A percentile compares a stretch with the other conserved stretches of the same genome.
Evolutionary conservation across 1,140 invertebrate genomes (phyloP).

Genomic region (Drosophila sproati): DNA sequence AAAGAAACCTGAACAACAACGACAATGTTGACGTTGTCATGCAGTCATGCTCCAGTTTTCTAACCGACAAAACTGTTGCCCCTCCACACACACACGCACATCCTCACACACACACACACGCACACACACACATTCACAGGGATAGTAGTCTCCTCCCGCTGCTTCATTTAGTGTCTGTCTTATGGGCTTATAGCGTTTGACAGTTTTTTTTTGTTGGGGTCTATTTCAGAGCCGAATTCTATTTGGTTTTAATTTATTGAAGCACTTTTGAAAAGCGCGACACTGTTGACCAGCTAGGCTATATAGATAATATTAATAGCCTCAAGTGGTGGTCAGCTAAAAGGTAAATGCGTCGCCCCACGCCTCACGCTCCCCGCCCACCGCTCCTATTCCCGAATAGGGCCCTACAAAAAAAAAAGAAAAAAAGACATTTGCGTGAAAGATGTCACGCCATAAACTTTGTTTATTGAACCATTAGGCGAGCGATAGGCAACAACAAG

Average conservation of each 20-base stretch:
- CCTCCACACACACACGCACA: background rate
- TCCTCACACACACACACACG: no score
- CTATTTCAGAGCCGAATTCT: constrained; percentile 32
- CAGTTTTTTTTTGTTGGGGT: constrained; percentile 18
- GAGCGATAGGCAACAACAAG: constrained; percentile 32
- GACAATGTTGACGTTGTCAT: constrained; percentile 42
- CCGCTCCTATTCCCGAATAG: background rate
- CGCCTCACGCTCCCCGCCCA: background rate
- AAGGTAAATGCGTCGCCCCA: constrained; percentile 35
- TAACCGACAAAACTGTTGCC: background rate
- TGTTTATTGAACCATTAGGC: constrained; percentile 66
- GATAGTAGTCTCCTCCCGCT: background rate
- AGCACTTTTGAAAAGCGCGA: constrained; percentile 58
- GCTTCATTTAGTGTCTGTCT: constrained; percentile 44
- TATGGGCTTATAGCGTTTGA: constrained; percentile 1
- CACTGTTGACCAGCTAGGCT: constrained; percentile 45
- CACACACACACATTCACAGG: no score
- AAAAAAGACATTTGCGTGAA: constrained; percentile 52
- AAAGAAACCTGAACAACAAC: constrained; percentile 30
- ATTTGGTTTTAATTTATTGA: constrained; percentile 67
- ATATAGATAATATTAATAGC: constrained; percentile 68
- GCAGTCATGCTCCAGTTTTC: constrained; percentile 53
- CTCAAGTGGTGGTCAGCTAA: constrained; percentile 53
- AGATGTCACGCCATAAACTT: constrained; percentile 65
- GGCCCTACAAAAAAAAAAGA: constrained; percentile 1